A percentile compares a stretch with the other conserved stretches of the same genome.
phyloP scores from a whole-genome alignment of 35 echinoderm and acorn worm genomes.

The Patiria miniata region DNA sequence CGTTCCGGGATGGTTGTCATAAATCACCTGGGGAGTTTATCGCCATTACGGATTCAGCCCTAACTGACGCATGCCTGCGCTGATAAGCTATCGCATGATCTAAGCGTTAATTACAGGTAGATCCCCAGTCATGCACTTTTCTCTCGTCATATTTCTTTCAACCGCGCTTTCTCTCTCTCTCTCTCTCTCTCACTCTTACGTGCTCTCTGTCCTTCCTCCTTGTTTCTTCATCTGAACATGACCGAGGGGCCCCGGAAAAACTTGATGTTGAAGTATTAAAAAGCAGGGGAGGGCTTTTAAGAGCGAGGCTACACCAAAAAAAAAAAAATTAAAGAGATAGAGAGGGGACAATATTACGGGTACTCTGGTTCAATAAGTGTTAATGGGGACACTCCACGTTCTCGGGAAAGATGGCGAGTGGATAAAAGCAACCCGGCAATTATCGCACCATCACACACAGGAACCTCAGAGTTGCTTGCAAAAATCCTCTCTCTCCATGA shows the following conservation, averaged over 20 bases:
- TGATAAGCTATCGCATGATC: conserved; percentile 30
- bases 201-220: conserved; percentile 8
- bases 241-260: conserved; percentile 26
- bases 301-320: not conserved
- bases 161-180: not conserved
- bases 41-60: conserved; percentile 21
- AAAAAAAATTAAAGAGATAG: conserved; percentile 24
- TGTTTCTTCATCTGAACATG: conserved; percentile 6
- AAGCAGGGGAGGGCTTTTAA: conserved; percentile 1
- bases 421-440: conserved; percentile 25
- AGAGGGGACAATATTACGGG: conserved; percentile 22
- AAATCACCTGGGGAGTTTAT: conserved; percentile 27
- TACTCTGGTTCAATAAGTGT: conserved; percentile 28
- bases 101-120: conserved; percentile 33
- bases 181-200: not conserved
- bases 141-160: not conserved
- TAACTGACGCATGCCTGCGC: conserved; percentile 27
- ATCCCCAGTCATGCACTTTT: conserved; percentile 7
- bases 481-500: no score
- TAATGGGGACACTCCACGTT: conserved; percentile 9
- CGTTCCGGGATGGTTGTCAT: conserved; percentile 20
- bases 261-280: conserved; percentile 32
- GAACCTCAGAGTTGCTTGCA: not conserved
- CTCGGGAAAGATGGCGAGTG: conserved; percentile 1
- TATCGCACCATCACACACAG: conserved; percentile 14